Evolutionary conservation across 2,888 invertebrate genomes (phyloP).

Genomic region (Oeneis ivallda): DNA sequence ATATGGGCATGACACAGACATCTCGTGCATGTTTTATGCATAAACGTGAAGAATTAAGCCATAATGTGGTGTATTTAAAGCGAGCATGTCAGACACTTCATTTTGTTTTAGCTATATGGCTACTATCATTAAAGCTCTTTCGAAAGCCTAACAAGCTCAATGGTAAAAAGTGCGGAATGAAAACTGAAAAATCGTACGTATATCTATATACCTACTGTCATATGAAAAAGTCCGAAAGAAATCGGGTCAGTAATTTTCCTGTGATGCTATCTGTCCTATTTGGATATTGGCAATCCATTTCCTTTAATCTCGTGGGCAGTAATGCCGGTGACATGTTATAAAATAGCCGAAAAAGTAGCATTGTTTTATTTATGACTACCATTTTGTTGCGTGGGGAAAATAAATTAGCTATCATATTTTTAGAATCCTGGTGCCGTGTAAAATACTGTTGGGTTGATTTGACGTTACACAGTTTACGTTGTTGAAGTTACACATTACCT

Average conservation of each 20-base stretch:
- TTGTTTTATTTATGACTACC: constrained; percentile 4
- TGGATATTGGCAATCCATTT: constrained; percentile 18
- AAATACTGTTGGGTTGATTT: not conserved
- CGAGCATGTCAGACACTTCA: not conserved
- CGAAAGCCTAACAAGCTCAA: not conserved
- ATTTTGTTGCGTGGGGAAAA: not conserved
- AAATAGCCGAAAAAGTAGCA: constrained; percentile 8
- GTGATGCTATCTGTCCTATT: constrained; percentile 13
- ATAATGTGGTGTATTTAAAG: not conserved
- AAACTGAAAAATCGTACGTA: too few relatives aligned
- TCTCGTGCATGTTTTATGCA: not conserved
- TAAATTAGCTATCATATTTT: not conserved
- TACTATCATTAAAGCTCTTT: not conserved
- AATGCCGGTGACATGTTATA: not conserved
- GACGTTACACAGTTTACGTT: too few relatives aligned
- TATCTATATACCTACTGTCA: too few relatives aligned
- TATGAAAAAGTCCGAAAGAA: not conserved
- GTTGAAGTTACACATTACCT: too few relatives aligned
- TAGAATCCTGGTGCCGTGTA: not conserved
- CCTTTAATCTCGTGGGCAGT: constrained; percentile 10
- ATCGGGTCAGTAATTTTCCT: constrained; percentile 8
- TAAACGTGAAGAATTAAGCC: not conserved
- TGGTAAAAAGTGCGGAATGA: too few relatives aligned
- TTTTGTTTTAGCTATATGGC: not conserved
- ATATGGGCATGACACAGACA: not conserved